Percentiles rank a stretch among this genome's conserved stretches.
phyloP scores from a whole-genome alignment of 2,888 invertebrate species.

The Rhagonycha lutea region DNA sequence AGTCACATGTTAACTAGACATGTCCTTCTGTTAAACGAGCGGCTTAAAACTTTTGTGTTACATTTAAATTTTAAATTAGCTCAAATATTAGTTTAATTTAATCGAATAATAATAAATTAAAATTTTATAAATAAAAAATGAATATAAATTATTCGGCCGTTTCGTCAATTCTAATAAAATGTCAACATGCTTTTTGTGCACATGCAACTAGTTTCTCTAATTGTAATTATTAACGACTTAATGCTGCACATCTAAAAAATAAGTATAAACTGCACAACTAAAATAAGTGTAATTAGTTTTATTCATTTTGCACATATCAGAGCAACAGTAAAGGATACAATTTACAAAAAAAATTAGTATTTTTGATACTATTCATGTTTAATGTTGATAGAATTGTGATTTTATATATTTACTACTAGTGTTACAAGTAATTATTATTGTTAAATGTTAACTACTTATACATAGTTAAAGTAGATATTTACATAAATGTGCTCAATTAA shows the following conservation, averaged over 20 bases:
- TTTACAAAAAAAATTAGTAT: constrained; percentile 28
- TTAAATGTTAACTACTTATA: constrained; percentile 31
- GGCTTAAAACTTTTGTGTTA: constrained; percentile 27
- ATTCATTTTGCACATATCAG: constrained; percentile 24
- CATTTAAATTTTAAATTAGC: constrained; percentile 18
- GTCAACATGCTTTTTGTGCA: not conserved
- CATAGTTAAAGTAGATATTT: constrained; percentile 12
- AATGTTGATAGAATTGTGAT: constrained; percentile 26
- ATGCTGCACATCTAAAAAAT: not conserved
- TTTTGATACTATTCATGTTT: constrained; percentile 32
- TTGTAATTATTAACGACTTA: not conserved
- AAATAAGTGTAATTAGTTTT: constrained; percentile 22
- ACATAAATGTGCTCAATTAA: constrained; percentile 26
- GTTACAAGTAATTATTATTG: constrained; percentile 18
- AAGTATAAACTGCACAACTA: constrained; percentile 5
- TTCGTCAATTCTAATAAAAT: not conserved
- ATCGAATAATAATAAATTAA: not conserved
- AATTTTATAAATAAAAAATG: not conserved
- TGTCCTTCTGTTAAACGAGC: constrained; percentile 21
- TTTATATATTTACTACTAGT: constrained; percentile 7
- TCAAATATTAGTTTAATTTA: not conserved
- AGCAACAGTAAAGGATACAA: constrained; percentile 11
- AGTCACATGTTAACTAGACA: constrained; percentile 31
- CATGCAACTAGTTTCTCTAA: not conserved
- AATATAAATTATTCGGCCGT: not conserved